These are phyloP conservation scores for Pandemis cinnamomeana DNA, from an alignment of 2,888 invertebrate genomes.

Conservation along the genomic window DNA sequence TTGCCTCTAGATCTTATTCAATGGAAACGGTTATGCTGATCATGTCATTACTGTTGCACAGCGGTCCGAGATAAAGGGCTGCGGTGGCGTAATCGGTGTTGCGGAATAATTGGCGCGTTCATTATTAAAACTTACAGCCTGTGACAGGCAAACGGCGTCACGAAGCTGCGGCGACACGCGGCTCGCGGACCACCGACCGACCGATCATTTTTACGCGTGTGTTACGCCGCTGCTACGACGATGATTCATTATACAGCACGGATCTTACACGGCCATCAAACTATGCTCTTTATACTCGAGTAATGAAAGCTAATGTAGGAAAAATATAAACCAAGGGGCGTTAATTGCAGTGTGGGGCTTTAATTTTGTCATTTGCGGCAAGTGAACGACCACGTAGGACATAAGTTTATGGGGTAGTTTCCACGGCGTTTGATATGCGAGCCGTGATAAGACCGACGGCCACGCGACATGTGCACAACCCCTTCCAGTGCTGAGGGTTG, in stretches of 20 bases:
- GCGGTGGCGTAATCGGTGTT: slow-evolving; percentile 26
- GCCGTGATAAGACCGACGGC: slow-evolving; percentile 74
- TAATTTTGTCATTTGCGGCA: slow-evolving; percentile 7
- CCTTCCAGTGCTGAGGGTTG: slow-evolving; percentile 75
- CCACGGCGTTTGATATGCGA: slow-evolving; percentile 79
- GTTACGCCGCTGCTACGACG: neutral
- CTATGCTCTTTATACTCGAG: neutral
- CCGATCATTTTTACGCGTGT: neutral
- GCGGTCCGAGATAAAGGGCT: slow-evolving; percentile 17
- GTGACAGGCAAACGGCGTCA: slow-evolving; percentile 10
- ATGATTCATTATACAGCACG: neutral
- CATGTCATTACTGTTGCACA: slow-evolving; percentile 28
- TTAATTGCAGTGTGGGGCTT: slow-evolving; percentile 4
- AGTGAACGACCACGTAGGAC: slow-evolving; percentile 35
- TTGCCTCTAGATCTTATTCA: slow-evolving; percentile 32
- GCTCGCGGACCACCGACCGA: neutral
- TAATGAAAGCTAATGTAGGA: neutral
- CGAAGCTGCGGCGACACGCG: neutral
- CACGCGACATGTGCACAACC: slow-evolving; percentile 81
- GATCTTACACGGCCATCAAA: neutral
- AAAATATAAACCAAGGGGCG: neutral
- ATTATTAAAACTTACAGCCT: slow-evolving; percentile 20
- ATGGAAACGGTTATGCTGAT: slow-evolving; percentile 39
- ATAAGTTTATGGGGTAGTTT: slow-evolving; percentile 64
- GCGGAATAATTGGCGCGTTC: slow-evolving; percentile 30